Percentiles rank a stretch among this genome's conserved stretches.
Evolutionary conservation across 2,888 invertebrate genomes (phyloP).

Genomic region (Zygogramma bicolorata): DNA sequence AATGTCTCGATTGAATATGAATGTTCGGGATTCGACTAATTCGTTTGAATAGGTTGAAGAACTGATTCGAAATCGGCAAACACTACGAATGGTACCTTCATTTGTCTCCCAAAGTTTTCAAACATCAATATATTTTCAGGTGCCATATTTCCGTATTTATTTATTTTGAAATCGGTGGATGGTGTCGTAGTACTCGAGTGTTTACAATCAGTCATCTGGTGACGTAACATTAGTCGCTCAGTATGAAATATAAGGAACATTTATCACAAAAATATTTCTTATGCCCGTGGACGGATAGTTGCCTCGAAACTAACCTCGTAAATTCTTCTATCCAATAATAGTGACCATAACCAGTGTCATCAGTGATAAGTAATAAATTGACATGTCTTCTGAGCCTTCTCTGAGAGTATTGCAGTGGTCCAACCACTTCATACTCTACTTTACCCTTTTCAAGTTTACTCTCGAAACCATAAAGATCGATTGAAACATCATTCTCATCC

Average conservation of each 20-base stretch:
- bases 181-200: background rate
- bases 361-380: background rate
- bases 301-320: background rate
- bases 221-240: background rate
- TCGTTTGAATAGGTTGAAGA: background rate
- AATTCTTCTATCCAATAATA: background rate
- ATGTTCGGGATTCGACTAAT: background rate
- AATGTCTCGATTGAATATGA: background rate
- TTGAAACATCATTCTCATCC: too few species aligned
- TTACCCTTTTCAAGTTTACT: too few species aligned
- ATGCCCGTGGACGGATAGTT: background rate
- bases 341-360: background rate
- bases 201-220: background rate
- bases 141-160: too few species aligned
- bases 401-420: too few species aligned
- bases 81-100: too few species aligned
- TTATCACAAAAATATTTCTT: background rate
- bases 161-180: background rate
- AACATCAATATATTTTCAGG: too few species aligned
- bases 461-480: too few species aligned
- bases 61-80: too few species aligned
- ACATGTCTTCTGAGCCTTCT: background rate
- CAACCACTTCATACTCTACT: too few species aligned
- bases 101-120: too few species aligned
- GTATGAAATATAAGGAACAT: background rate